Base-by-base conservation (phyloP, 1,140 invertebrate species). In the Megalopta genalis region DNA sequence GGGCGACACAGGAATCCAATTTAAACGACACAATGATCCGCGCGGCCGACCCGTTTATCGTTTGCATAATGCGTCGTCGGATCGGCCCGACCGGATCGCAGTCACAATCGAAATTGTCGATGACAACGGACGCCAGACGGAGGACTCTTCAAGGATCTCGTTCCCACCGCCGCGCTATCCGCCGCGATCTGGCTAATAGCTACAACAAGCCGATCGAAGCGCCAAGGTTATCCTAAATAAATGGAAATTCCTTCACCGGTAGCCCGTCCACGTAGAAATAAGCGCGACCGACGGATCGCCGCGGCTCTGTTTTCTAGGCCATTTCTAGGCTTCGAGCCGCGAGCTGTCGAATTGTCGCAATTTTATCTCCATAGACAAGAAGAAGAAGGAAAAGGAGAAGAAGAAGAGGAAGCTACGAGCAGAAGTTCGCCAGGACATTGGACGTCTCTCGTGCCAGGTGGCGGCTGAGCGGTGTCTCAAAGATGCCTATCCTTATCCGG, bases 171-270 rank as follows among this genome's bases (percentile, higher is more conserved):
- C 27, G n/a, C 64, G 46, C 46, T 84, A 76, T 85, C 73, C 46
- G 23, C 59, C 46, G 57, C 32, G 57, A 85, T 73, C 83, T 62
- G 67, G 76, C 82, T 83, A 83, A 88, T 88, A 77, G 80, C 27
- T 77, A 73, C 68, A 66, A 73, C 68, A 66, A 83, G 70, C 74
- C 25, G 6, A 5, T 18, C 49, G 49, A 65, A 23, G 27, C 23
- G 18, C 60, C 25, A 57, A 59, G 27, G 39, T 59, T 69, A 25
- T 70, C 68, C 74, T 77, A 81, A 84, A 82, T 78, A 82, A 82
- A 82, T 84, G 73, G 80, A 81, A 83, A 74, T 83, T 77, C 62
- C 32, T 10, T 16, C 18, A 64, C 23, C 49, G 46, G 32, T 54
- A 71, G 32, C 21, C 67, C 14, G n/a, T 1, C 2, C 2, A 18